phyloP scores from a whole-genome alignment of 2,797 vertebrate species.

The Nasua narica region DNA sequence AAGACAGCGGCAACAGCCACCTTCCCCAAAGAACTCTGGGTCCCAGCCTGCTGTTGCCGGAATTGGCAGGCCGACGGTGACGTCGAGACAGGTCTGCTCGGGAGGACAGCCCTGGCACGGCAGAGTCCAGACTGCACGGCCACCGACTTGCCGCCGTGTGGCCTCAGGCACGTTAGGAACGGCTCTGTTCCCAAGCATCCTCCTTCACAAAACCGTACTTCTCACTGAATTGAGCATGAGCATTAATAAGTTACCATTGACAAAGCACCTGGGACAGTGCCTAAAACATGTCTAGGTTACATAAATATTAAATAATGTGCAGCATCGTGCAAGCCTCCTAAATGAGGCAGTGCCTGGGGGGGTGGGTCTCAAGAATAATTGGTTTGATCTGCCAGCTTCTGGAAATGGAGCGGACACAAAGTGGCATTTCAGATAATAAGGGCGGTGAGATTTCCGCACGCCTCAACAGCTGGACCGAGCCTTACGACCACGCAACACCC shows the following conservation, averaged over 20 bases:
- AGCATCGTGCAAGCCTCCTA: accelerated
- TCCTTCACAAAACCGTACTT: accelerated
- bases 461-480: not conserved
- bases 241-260: too few relatives aligned
- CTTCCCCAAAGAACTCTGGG: not conserved
- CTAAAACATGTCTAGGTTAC: accelerated
- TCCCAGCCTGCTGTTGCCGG: not conserved
- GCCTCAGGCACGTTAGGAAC: accelerated
- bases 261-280: not conserved
- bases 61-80: accelerated
- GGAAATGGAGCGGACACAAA: not conserved
- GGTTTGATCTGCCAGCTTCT: not conserved
- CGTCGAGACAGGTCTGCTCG: accelerated
- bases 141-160: not conserved
- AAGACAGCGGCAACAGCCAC: accelerated
- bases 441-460: accelerated
- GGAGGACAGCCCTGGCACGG: not conserved
- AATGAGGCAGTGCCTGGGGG: accelerated
- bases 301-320: too few relatives aligned
- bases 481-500: accelerated
- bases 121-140: accelerated
- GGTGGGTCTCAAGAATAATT: not conserved
- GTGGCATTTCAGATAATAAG: not conserved
- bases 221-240: not conserved
- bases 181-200: not conserved